Evolutionary conservation across 2,797 vertebrate genomes (phyloP), one percentile per base, ranked within the genome.

Genomic region (Gambelia wislizenii): DNA sequence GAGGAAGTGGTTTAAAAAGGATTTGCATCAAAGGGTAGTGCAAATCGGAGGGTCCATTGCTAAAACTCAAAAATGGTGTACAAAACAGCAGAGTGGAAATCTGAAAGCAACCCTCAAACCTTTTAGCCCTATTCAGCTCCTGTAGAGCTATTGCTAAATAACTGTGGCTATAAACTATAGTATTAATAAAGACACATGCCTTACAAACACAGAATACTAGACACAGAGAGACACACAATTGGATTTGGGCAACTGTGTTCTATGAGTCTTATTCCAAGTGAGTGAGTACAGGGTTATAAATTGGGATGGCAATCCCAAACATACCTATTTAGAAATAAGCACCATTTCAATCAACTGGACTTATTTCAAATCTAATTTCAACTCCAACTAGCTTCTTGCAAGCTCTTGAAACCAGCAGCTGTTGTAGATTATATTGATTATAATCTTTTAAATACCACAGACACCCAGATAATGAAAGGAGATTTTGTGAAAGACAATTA

Each of bases 1-100:
- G 18, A 81, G 88, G 88, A 89, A 89, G 76, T 85, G 88, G 76
- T 80, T 70, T n/a, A 52, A 47, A 80, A 85, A 85, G 47, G 64
- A 85, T 89, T 80, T 80, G 39, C 76, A 72, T 85, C 82, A 85
- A 84, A 70, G 52, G 16, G 22, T 80, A 74, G 14, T 20, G n/a
- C 30, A 72, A 80, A 70, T 84, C 6, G 2, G 69, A 64, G 42
- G 5, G 52, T 36, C 42, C 67, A 59, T 9, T 49, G 61, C 76
- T 80, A 25, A 80, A 80, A 67, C 44, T 52, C 4, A 33, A 67
- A 67, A 36, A n/a, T 13, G 52, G 30, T 12, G 18, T 70, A 42
- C 42, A 42, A 49, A 30, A 42, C 12, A 67, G 54, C 47, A 49
- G 33, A 87, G 49, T 7, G 1, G 39, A 80, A 79, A 74, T 36